Percentiles rank a stretch among this genome's conserved stretches.
phyloP scores from a whole-genome alignment of 2,888 invertebrate genomes.

The Hipparchia semele region DNA sequence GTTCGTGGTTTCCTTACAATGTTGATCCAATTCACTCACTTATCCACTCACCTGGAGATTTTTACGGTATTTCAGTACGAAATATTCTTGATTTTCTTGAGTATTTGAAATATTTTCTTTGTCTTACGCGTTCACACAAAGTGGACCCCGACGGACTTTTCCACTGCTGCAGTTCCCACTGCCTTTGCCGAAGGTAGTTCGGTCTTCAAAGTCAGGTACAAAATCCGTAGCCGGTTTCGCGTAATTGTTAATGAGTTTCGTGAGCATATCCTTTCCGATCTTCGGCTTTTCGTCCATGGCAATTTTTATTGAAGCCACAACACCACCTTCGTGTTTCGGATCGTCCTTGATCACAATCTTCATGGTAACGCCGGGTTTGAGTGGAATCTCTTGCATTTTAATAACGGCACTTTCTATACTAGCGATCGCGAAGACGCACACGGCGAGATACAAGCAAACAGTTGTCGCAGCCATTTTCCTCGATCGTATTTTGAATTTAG shows the following conservation, averaged over 20 bases:
- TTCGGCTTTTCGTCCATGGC: conserved; percentile 21
- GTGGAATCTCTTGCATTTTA: conserved; percentile 19
- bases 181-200: conserved; percentile 7
- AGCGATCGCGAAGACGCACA: background rate
- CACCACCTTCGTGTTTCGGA: conserved; percentile 16
- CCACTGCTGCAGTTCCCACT: conserved; percentile 18
- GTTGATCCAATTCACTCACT: background rate
- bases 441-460: background rate
- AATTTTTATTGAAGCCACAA: conserved; percentile 18
- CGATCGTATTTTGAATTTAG: background rate
- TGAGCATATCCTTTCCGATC: background rate
- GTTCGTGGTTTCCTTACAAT: background rate
- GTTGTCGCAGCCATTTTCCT: conserved; percentile 14
- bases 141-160: conserved; percentile 14
- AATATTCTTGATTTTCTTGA: background rate
- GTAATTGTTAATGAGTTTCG: background rate
- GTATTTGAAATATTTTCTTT: background rate
- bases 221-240: conserved; percentile 12
- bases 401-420: conserved; percentile 20
- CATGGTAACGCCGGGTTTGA: conserved; percentile 20
- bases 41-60: too few relatives aligned
- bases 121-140: background rate
- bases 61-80: too few relatives aligned
- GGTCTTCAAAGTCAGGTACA: conserved; percentile 19
- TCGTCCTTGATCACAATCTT: conserved; percentile 20